phyloP scores from a whole-genome alignment of 2,888 invertebrate genomes.

The Cerastis rubricosa region DNA sequence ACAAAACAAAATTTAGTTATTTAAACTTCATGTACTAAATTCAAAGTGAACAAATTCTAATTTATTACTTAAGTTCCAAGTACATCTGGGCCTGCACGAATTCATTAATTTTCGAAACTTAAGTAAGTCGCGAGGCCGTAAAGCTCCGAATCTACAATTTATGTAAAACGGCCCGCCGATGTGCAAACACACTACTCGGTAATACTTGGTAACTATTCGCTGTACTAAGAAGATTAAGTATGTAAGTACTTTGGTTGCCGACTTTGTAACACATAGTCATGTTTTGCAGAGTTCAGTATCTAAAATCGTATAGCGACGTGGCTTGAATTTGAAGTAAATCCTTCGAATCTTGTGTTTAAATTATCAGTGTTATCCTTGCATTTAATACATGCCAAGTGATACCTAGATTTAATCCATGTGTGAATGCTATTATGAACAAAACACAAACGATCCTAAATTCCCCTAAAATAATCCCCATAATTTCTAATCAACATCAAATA shows the following conservation, averaged over 20 bases:
- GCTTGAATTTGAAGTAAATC: neutral
- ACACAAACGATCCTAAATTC: neutral
- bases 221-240: conserved; percentile 85
- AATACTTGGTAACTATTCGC: conserved; percentile 76
- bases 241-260: conserved; percentile 64
- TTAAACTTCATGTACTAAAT: conserved; percentile 23
- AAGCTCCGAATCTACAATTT: conserved; percentile 79
- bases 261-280: conserved; percentile 52
- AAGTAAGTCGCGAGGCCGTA: conserved; percentile 65
- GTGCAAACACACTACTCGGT: conserved; percentile 79
- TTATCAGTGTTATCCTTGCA: neutral
- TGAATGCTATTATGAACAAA: neutral
- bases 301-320: neutral
- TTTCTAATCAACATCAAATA: conserved; percentile 51
- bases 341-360: neutral
- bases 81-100: conserved; percentile 64
- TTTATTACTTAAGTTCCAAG: conserved; percentile 61
- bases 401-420: neutral
- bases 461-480: conserved; percentile 31
- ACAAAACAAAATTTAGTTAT: conserved; percentile 25
- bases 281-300: conserved; percentile 30
- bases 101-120: conserved; percentile 74
- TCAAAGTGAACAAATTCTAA: conserved; percentile 55
- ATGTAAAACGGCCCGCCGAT: conserved; percentile 84
- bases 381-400: neutral